Evolutionary conservation across 2,797 vertebrate genomes (phyloP), one percentile per base, ranked within the genome.

Genomic region (Alca torda): DNA sequence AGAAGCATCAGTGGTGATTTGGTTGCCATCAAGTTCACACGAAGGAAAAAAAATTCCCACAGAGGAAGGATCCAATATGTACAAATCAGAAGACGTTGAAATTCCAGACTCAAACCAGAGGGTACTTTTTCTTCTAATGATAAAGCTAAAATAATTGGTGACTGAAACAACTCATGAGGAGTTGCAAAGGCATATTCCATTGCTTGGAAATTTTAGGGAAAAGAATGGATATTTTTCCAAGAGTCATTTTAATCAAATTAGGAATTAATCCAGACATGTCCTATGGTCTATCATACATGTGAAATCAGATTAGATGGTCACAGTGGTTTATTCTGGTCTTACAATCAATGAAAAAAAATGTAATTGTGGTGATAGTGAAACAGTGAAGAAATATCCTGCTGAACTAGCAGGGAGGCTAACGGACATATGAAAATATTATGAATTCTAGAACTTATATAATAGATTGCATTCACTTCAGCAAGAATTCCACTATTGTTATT

Each of bases 381-480:
- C 70, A 93, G 68, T 35, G 87, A 87, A 91, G 69, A 92, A 97
- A 94, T 89, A 94, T 37, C 53, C 57, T 87, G 80, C 84, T 81
- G 92, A 90, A 94, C 39, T 91, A 89, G 91, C 75, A 73, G 59
- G 80, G 84, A 90, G 45, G 82, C 50, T 92, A 94, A 91, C 14
- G 3, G 80, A 93, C 80, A 39, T 86, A 91, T 68, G 88, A 96
- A 97, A 96, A 94, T 93, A 93, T 79, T 95, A 86, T 77, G 95
- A 94, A 94, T 97, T 95, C 86, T 97, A 91, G 87, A 89, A 94
- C 37, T 90, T 93, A 77, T 90, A 84, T 77, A 96, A 93, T 92
- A 96, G 92, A 95, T 93, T 90, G 83, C 83, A 83, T 96, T 96
- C 96, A 90, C 75, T 96, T 95, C 86, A 96, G 88, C 90, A 94